These are phyloP conservation scores for Saguinus midas DNA, from an alignment of 2,113 vertebrate genomes.

Conservation along the genomic window DNA sequence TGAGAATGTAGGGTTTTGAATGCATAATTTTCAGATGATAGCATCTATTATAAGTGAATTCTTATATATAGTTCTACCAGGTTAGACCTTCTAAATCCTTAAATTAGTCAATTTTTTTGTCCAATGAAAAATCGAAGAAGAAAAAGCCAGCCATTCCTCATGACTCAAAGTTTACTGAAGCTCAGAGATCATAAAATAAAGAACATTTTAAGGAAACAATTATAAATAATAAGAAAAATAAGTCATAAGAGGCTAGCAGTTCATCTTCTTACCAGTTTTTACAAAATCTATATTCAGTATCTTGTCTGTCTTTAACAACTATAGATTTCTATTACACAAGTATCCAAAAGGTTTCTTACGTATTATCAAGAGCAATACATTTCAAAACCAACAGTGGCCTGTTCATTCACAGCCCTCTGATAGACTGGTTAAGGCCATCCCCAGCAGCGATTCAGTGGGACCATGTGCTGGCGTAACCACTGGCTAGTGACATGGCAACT, in stretches of 20 bases:
- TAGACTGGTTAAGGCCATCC: not conserved
- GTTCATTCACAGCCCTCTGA: not conserved
- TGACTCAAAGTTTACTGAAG: not conserved
- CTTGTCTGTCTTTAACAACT: not conserved
- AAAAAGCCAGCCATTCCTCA: not conserved
- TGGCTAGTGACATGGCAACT: not conserved
- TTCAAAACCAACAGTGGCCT: not conserved
- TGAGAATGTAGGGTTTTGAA: not conserved
- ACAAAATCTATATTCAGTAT: not conserved
- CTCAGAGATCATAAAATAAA: conserved; percentile 31
- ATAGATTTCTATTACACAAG: not conserved
- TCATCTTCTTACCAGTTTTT: conserved; percentile 2
- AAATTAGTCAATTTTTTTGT: not conserved
- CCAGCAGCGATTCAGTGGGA: not conserved
- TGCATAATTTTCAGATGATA: not conserved
- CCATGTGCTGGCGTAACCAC: rapidly evolving
- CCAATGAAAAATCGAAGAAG: not conserved
- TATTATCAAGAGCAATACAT: not conserved
- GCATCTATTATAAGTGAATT: not conserved
- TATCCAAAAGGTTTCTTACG: not conserved
- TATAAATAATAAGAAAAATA: not conserved
- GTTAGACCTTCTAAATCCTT: not conserved
- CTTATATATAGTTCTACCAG: not conserved
- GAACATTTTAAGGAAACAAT: not conserved
- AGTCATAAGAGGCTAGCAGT: not conserved